Evolutionary conservation across 2,797 vertebrate species (phyloP), one percentile per base, ranked within the genome.

Genomic region (Morus bassanus): DNA sequence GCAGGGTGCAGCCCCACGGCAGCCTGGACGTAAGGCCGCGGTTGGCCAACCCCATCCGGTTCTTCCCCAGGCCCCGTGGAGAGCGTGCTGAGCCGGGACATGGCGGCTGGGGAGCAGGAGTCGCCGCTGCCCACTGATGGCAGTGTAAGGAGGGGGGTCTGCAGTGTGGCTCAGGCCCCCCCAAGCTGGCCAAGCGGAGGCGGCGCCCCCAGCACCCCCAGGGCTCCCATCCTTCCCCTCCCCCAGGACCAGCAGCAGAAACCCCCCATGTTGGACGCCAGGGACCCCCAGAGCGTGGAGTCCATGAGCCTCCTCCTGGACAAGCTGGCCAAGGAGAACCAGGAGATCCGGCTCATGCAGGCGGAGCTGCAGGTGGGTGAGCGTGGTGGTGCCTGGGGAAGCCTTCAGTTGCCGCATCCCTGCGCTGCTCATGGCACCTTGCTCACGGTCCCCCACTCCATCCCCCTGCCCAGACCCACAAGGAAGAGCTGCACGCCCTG

Each of bases 361-460:
- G 98, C 98, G 0, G 98, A 98, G 94, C 97, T 99, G 90, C 98
- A 99, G 99, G 99, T 99, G 92, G 70, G 97, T 33, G n/a, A 37
- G 17, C 6, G 0, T 2, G 2, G 15, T 45, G 2, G 3, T 27
- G 46, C 17, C 19, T 1, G 7, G 35, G 27, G 45, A 11, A 24
- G 12, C 39, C 43, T 45, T 45, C 13, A 2, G 2, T 33, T 33
- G 28, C 16, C 2, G 8, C 5, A 5, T 45, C 53, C 60, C 2
- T 2, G 37, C 3, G 39, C 57, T 14, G 7, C 56, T 61, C 1
- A 18, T 37, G n/a, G 41, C 51, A 7, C n/a, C 37, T 33, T 3
- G 3, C 43, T 61, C 21, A 50, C 3, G 3, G 19, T 11, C 7
- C 37, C 33, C 53, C 15, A 17, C 22, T 27, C 14, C 25, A 6